Base-by-base conservation (phyloP, 2,113 vertebrate species). In the Festucalex cinctus region DNA sequence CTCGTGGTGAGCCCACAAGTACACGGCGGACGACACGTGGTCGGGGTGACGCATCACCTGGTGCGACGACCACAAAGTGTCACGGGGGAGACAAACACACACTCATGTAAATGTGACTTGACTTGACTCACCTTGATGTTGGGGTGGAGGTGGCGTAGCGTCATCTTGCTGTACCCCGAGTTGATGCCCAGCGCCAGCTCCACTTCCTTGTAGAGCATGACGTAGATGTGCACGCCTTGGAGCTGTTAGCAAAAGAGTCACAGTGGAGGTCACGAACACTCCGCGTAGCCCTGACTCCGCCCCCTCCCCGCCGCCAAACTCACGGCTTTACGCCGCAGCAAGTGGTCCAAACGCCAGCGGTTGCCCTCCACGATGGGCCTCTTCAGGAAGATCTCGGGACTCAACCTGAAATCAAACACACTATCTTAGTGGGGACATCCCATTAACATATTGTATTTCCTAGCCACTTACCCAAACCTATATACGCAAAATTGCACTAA, bases 1-100 rank as follows among this genome's bases (percentile, higher is more conserved):
- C 91, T 99, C 97, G 0, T 99, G 97, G 69, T 99, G 97, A 6
- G 97, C 97, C 97, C 97, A 99, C 57, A 99, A 89, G 74, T 98
- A 98, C 20, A 99, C 95, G 0, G 92, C 85, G 14, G 96, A 98
- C 0, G 96, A 97, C 62, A 99, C 95, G 0, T 99, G 97, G 86
- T 98, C 95, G 0, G 96, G 97, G 73, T 99, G 94, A n/a, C 97
- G 93, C 93, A 99, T 98, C 78, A 99, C 96, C 97, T 99, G 71
- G 0, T n/a, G 2, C 10, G 48, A 49, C 16, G 32, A 6, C 0
- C 0, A 2, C 3, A 6, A 1, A 1, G 2, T 0, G 68, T 72
- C 28, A 73, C 37, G 13, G 28, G 9, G 51, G 51, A 57, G 9
- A 7, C 0, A 41, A 1, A 41, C 9, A 12, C 1, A 41, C n/a